Percentiles rank a stretch among this genome's conserved stretches.
Conservation (phyloP, 1,140 invertebrate genomes). For the Polyergus mexicanus region DNA sequence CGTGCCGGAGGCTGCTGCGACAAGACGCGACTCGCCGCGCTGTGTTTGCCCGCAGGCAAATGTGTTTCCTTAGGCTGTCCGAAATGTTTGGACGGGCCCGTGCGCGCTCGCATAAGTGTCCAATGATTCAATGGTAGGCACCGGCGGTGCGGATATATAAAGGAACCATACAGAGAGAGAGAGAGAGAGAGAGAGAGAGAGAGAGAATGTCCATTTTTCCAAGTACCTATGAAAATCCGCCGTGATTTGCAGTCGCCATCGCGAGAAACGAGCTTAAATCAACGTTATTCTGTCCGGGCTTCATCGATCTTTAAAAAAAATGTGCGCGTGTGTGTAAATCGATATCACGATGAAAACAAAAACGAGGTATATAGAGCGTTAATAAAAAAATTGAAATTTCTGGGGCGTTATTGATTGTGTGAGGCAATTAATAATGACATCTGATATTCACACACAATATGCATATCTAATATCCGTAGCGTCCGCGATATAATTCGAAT, state of each 20-base stretch:
- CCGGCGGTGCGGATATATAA: conserved; percentile 24
- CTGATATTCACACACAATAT: not conserved
- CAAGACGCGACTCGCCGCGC: conserved; percentile 75
- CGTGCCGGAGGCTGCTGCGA: conserved; percentile 71
- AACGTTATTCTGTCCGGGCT: not conserved
- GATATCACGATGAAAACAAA: not conserved
- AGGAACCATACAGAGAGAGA: not conserved
- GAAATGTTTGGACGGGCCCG: conserved; percentile 83
- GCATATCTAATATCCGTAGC: not conserved
- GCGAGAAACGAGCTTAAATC: not conserved
- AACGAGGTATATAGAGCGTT: not conserved
- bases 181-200: not conserved
- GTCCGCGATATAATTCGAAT: not conserved
- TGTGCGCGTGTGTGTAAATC: not conserved
- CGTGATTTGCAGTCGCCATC: conserved; percentile 21
- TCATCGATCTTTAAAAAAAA: not conserved
- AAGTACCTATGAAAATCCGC: conserved; percentile 45
- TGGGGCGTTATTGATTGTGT: not conserved
- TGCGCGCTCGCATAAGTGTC: conserved; percentile 73
- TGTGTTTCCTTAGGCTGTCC: conserved; percentile 85
- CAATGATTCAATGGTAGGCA: conserved; percentile 73
- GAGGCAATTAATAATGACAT: not conserved
- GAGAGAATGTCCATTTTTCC: conserved; percentile 24
- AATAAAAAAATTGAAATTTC: not conserved
- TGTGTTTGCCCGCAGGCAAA: conserved; percentile 85